phyloP scores from a whole-genome alignment of 2,113 vertebrate genomes.

The Murina feae region DNA sequence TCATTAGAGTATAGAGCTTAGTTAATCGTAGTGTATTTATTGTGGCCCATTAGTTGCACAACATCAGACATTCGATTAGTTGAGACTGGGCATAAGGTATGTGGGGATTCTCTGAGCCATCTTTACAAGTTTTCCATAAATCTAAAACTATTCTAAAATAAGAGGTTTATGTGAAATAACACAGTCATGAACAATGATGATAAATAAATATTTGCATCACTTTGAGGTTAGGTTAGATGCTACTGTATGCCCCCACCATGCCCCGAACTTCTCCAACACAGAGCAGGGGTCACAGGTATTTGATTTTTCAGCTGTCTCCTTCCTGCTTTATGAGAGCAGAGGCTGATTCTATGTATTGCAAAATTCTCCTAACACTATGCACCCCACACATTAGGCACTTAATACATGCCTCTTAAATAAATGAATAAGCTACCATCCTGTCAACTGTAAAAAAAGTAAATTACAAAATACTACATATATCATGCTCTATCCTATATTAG shows the following conservation, averaged over 20 bases:
- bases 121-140: neutral
- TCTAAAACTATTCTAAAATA: neutral
- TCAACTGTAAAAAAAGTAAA: neutral
- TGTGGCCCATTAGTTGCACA: neutral
- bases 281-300: accelerated
- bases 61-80: neutral
- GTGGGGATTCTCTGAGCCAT: neutral
- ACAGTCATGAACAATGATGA: neutral
- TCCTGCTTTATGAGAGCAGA: neutral
- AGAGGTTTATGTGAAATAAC: neutral
- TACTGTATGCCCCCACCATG: accelerated
- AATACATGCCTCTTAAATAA: neutral
- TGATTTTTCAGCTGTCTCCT: neutral
- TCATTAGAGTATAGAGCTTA: neutral
- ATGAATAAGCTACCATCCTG: neutral
- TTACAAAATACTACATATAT: neutral
- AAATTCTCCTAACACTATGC: neutral
- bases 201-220: neutral
- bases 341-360: neutral
- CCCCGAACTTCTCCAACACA: neutral
- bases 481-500: neutral
- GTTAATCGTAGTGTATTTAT: neutral
- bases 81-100: neutral
- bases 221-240: neutral
- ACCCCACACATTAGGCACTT: neutral